These are phyloP conservation scores for Meleagris gallopavo DNA, from an alignment of 2,113 vertebrate species.

Conservation along the genomic window DNA sequence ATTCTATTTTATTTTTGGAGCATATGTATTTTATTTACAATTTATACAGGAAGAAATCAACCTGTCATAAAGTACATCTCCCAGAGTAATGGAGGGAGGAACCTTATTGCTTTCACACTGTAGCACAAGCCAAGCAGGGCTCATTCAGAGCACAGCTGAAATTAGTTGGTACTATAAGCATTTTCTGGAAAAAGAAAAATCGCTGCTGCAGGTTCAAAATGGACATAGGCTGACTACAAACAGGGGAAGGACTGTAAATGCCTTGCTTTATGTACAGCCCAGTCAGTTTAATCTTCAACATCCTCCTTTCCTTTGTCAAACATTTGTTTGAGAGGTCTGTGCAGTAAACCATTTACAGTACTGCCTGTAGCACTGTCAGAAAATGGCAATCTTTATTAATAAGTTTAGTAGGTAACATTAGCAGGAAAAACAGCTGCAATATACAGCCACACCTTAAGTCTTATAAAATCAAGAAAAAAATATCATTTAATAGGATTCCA, in stretches of 20 bases:
- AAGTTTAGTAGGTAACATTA: background rate
- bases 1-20: constrained; percentile 1
- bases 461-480: background rate
- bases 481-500: background rate
- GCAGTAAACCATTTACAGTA: constrained; percentile 13
- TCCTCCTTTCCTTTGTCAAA: constrained; percentile 41
- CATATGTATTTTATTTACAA: background rate
- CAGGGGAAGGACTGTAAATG: constrained; percentile 37
- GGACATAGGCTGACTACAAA: constrained; percentile 46
- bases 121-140: background rate
- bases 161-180: constrained; percentile 23
- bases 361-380: constrained; percentile 4
- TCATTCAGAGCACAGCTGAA: background rate
- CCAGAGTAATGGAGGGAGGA: background rate
- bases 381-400: constrained; percentile 45
- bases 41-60: constrained; percentile 35
- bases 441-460: background rate
- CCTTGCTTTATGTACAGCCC: constrained; percentile 31
- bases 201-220: constrained; percentile 15
- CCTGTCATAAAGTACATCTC: background rate
- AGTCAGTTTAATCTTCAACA: constrained; percentile 50
- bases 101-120: background rate
- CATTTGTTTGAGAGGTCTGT: constrained; percentile 37
- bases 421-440: constrained; percentile 1
- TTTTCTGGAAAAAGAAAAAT: constrained; percentile 65